A percentile compares a stretch with the other conserved stretches of the same genome.
Evolutionary conservation across 1,140 invertebrate genomes (phyloP).

Genomic region (Cydia splendana): DNA sequence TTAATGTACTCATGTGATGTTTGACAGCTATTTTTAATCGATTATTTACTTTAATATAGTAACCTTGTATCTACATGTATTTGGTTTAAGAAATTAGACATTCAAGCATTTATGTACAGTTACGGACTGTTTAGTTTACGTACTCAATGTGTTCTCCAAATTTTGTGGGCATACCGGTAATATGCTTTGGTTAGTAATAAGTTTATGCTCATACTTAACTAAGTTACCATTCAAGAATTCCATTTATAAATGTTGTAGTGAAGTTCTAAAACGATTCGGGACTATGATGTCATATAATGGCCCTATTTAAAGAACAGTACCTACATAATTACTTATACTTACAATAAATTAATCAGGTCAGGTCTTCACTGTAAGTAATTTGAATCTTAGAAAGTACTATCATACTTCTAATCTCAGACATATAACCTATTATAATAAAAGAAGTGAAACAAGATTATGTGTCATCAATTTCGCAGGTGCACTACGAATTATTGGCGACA

Average conservation of each 20-base stretch:
- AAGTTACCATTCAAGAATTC: conserved; percentile 23
- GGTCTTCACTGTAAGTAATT: not conserved
- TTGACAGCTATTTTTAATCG: not conserved
- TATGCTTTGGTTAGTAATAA: not conserved
- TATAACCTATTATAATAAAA: not conserved
- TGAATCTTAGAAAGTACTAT: not conserved
- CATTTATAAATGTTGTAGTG: not conserved
- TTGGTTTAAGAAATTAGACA: not conserved
- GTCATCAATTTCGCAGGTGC: not conserved
- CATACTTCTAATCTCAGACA: not conserved
- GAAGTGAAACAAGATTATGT: no score
- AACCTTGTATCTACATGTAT: not conserved
- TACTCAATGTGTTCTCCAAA: not conserved
- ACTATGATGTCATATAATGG: not conserved
- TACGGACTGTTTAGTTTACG: not conserved
- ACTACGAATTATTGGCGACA: no score
- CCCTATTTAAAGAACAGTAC: not conserved
- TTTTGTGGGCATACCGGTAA: not conserved
- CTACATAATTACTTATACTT: no score
- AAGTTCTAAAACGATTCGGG: not conserved
- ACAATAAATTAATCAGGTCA: not conserved
- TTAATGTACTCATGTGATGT: not conserved
- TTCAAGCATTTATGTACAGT: not conserved
- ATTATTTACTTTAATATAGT: not conserved
- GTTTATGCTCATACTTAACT: not conserved